A percentile compares a stretch with the other conserved stretches of the same genome.
These are phyloP conservation scores for Autographa pulchrina DNA, from an alignment of 2,888 invertebrate species.

Conservation along the genomic window DNA sequence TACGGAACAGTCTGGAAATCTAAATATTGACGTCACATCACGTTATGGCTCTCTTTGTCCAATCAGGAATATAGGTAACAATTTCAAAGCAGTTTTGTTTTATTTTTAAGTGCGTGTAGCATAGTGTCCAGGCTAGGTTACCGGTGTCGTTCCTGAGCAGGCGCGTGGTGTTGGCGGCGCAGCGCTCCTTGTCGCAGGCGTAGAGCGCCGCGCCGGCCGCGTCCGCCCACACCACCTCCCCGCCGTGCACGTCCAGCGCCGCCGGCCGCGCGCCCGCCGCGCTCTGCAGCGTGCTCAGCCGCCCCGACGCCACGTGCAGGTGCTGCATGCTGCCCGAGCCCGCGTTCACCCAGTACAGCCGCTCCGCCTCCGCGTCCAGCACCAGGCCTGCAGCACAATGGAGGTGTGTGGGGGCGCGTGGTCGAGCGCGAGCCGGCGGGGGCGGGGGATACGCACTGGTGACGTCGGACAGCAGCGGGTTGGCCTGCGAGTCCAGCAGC, in stretches of 20 bases:
- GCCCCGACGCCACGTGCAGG: conserved; percentile 84
- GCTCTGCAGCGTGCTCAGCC: conserved; percentile 71
- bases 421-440: neutral
- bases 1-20: no score
- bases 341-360: conserved; percentile 8
- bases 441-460: conserved; percentile 62
- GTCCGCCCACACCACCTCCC: conserved; percentile 92
- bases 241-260: conserved; percentile 92
- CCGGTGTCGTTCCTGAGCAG: conserved; percentile 90
- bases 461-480: conserved; percentile 74
- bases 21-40: no score
- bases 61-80: no score
- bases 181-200: conserved; percentile 90
- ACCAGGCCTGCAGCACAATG: neutral
- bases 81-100: no score
- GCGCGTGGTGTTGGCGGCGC: conserved; percentile 65
- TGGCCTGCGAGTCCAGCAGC: conserved; percentile 65
- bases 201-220: conserved; percentile 90
- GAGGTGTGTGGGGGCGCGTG: neutral
- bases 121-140: conserved; percentile 48
- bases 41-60: no score
- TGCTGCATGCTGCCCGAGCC: conserved; percentile 84
- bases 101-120: no score
- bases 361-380: neutral
- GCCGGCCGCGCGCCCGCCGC: conserved; percentile 84